Evolutionary conservation across 92 coral and sea anemone genomes (phyloP).

Genomic region (Actinostola sp.): DNA sequence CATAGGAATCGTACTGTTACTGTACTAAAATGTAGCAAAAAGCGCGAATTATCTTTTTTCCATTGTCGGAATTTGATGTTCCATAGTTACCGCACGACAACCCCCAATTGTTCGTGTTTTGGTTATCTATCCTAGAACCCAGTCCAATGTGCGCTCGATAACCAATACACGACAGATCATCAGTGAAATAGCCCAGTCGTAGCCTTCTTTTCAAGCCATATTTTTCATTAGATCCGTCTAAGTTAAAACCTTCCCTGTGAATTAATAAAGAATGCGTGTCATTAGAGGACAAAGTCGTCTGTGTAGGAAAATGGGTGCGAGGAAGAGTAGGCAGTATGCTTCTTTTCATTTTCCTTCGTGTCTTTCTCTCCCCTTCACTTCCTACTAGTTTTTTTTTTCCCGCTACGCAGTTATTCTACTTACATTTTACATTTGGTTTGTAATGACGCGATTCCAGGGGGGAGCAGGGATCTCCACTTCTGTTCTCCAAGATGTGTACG

Average conservation of each 20-base stretch:
- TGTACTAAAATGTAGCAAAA: slow-evolving; percentile 6
- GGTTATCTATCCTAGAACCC: neutral
- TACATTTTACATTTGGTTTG: neutral
- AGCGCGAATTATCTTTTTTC: neutral
- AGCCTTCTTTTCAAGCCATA: neutral
- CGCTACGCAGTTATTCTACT: neutral
- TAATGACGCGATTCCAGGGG: neutral
- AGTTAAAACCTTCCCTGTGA: slow-evolving; percentile 1
- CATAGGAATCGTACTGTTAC: too few relatives aligned
- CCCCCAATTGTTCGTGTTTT: neutral
- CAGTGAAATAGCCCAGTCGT: neutral
- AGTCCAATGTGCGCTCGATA: neutral
- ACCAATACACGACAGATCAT: neutral
- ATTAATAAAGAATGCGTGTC: too few relatives aligned
- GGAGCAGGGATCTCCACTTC: slow-evolving; percentile 1
- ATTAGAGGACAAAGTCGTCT: too few relatives aligned
- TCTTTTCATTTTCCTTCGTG: too few relatives aligned
- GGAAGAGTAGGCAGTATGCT: too few relatives aligned
- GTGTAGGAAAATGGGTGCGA: too few relatives aligned
- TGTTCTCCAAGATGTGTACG: neutral
- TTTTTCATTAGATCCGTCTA: neutral
- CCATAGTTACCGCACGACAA: neutral
- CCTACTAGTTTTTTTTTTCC: neutral
- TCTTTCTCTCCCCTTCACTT: too few relatives aligned
- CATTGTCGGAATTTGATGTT: neutral